These are phyloP conservation scores for Tragelaphus imberbis DNA, from an alignment of 2,113 vertebrate species.

Conservation along the genomic window DNA sequence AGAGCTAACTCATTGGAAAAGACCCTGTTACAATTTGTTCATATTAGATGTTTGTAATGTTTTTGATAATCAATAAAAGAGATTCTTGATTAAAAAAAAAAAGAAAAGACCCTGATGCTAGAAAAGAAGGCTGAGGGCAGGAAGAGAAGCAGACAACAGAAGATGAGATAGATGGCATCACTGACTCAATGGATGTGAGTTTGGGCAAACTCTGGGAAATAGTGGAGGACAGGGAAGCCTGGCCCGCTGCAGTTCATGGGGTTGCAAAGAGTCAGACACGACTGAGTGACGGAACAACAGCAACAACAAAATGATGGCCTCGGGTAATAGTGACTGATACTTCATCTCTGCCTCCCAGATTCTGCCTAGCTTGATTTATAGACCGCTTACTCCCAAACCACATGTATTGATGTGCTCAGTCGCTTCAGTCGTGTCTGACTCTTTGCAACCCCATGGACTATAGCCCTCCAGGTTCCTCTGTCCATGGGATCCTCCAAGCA, in stretches of 20 bases:
- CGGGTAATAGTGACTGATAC: not conserved
- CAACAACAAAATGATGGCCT: not conserved
- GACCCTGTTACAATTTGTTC: too few relatives aligned
- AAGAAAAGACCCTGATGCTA: not conserved
- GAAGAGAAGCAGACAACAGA: not conserved
- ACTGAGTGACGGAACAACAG: not conserved
- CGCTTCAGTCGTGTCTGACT: accelerated
- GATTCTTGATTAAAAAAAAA: too few relatives aligned
- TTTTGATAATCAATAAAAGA: too few relatives aligned
- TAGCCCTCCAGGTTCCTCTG: not conserved
- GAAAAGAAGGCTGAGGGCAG: not conserved
- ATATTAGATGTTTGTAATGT: too few relatives aligned
- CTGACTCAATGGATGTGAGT: not conserved
- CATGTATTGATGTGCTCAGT: accelerated
- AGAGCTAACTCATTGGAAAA: not conserved
- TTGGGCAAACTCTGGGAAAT: not conserved
- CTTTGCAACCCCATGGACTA: accelerated
- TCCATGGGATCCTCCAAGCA: not conserved
- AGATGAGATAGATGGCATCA: not conserved
- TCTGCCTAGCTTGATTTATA: not conserved
- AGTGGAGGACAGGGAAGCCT: not conserved
- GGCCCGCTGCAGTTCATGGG: not conserved
- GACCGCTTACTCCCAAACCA: not conserved
- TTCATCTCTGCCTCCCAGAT: not conserved
- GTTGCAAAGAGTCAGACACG: not conserved